phyloP scores from a whole-genome alignment of 2,113 vertebrate species.

The Dicaeum eximium region DNA sequence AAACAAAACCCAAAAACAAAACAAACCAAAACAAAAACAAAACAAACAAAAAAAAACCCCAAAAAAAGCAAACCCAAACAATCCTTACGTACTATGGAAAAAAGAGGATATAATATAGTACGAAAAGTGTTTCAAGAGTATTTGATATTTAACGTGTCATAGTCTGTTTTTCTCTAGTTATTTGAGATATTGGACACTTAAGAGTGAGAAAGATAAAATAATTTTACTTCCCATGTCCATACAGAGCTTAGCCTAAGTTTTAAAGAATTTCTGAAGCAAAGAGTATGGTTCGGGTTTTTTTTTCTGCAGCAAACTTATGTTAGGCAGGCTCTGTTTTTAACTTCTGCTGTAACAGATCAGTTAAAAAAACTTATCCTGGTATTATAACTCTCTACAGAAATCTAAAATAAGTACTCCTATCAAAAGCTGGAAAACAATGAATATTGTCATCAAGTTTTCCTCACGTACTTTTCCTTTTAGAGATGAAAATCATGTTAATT shows the following conservation, averaged over 20 bases:
- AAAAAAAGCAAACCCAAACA: not conserved
- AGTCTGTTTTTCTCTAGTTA: not conserved
- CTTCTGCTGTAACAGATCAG: not conserved
- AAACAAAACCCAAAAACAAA: too few species aligned
- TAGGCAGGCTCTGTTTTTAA: not conserved
- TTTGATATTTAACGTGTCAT: not conserved
- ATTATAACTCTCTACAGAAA: not conserved
- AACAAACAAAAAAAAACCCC: not conserved
- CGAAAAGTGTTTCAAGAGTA: not conserved
- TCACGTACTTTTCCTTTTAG: not conserved
- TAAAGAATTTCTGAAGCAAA: not conserved
- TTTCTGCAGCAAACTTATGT: not conserved
- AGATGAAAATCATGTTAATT: not conserved
- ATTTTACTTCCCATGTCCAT: not conserved
- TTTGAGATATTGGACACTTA: not conserved
- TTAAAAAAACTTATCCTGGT: not conserved
- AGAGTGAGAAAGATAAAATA: not conserved
- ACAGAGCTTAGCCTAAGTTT: not conserved
- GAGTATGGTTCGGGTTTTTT: rapidly evolving
- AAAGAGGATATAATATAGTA: not conserved
- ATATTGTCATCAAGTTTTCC: not conserved
- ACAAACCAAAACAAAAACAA: too few species aligned
- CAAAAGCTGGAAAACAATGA: not conserved
- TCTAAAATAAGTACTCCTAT: not conserved
- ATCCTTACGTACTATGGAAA: not conserved